These are phyloP conservation scores for Setipinna tenuifilis DNA, from an alignment of 2,797 vertebrate genomes.

Conservation along the genomic window DNA sequence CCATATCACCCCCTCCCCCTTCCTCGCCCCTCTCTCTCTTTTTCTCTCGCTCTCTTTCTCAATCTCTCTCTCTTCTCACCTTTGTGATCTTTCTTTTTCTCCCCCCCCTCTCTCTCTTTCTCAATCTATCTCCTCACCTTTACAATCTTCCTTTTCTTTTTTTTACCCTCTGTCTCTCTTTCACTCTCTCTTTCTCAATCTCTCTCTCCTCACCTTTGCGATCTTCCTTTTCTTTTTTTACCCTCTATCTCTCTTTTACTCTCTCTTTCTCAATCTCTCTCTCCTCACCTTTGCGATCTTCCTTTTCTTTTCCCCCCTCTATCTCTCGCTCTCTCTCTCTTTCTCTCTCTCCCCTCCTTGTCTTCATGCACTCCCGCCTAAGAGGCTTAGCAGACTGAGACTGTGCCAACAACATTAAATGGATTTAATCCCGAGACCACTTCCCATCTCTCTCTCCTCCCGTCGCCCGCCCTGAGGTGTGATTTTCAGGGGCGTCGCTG, in stretches of 20 bases:
- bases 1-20: background rate
- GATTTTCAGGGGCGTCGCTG: background rate
- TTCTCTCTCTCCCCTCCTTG: conserved; percentile 12
- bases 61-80: background rate
- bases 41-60: background rate
- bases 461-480: background rate
- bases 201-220: conserved; percentile 25
- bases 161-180: background rate
- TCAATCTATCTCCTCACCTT: background rate
- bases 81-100: background rate
- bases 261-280: conserved; percentile 1
- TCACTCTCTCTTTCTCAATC: conserved; percentile 1
- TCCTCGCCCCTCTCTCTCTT: background rate
- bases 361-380: conserved; percentile 27
- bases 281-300: too few species aligned
- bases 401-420: conserved; percentile 41
- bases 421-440: conserved; percentile 38
- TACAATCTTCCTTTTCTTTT: too few species aligned
- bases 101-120: background rate
- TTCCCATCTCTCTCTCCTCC: conserved; percentile 30
- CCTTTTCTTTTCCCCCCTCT: background rate
- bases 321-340: background rate
- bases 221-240: conserved; percentile 23
- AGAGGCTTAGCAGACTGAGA: conserved; percentile 36
- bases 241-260: background rate